Evolutionary conservation across 1,140 invertebrate genomes (phyloP), one percentile per base, ranked within the genome.

Genomic region (Orchestia grillus): DNA sequence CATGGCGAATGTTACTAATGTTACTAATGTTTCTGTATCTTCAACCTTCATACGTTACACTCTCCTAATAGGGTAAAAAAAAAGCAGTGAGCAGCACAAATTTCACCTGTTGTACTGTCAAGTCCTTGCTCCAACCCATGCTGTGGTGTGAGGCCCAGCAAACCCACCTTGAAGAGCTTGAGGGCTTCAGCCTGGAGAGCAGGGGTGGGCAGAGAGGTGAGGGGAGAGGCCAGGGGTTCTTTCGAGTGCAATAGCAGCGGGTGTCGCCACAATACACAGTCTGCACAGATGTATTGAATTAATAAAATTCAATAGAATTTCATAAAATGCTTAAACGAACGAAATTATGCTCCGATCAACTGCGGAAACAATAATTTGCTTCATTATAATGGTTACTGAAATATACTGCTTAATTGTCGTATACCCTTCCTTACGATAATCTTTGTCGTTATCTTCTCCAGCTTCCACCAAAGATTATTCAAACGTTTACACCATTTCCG

Each of bases 91-190:
- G 47, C 62, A 77, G 62, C 11, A 8, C 1, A 36, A 8, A 77
- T 36, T 77, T 77, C 62, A 36, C 28, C 62, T 23, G 28, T 77
- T 3, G n/a, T 53, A 53, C 47, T 19, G 47, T 19, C 62, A 23
- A 77, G 47, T 77, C 62, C 11, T 15, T 23, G 62, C 62, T 36
- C 15, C 99, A 43, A 98, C 98, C 97, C 99, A 98, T 92, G 99
- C n/a, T 98, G 0, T 98, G 98, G 97, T 99, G 98, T 98, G 44
- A 77, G 11, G 99, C 98, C 57, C n/a, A n/a, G 99, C 97, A 44
- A 99, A 99, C 0, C 99, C 97, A 99, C 99, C 98, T 99, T 99
- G 97, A 99, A 99, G 96, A 99, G 98, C 97, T 99, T 99, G 96
- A 99, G 98, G 91, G 99, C 99, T 98, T 99, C 99, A 43, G 98